Evolutionary conservation across 2,888 invertebrate species (phyloP).

Genomic region (Scaptomyza polygonia): DNA sequence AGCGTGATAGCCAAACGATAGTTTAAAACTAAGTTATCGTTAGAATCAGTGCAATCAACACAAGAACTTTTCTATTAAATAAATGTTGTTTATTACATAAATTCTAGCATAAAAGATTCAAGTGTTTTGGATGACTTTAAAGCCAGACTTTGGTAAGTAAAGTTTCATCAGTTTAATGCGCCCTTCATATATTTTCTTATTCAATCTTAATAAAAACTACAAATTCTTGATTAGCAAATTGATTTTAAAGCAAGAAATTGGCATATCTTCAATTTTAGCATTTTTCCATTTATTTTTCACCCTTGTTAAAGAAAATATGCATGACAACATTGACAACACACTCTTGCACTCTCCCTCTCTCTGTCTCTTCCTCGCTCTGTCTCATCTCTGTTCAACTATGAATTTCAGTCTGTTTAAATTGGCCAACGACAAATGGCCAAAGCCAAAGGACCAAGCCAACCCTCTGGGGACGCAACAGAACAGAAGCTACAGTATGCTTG

Average conservation of each 20-base stretch:
- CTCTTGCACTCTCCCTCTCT: background rate
- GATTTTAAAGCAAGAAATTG: background rate
- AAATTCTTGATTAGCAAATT: background rate
- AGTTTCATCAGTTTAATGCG: no score
- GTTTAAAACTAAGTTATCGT: background rate
- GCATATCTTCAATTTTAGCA: background rate
- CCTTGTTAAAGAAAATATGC: background rate
- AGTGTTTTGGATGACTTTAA: no score
- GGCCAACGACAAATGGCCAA: constrained; percentile 38
- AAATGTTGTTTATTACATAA: no score
- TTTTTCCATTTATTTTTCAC: background rate
- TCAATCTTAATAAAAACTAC: background rate
- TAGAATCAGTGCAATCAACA: background rate
- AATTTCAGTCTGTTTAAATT: constrained; percentile 16
- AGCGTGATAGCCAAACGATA: background rate
- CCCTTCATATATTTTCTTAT: background rate
- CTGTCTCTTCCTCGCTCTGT: no score
- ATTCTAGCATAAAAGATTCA: no score
- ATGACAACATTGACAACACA: background rate
- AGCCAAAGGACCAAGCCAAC: constrained; percentile 33
- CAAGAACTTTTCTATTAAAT: no score
- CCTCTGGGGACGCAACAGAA: constrained; percentile 26
- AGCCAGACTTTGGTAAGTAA: no score
- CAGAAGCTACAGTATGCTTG: constrained; percentile 44
- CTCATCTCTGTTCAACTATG: constrained; percentile 6